Evolutionary conservation across 2,888 invertebrate genomes (phyloP), one percentile per base, ranked within the genome.

Genomic region (Spisula subtruncata): DNA sequence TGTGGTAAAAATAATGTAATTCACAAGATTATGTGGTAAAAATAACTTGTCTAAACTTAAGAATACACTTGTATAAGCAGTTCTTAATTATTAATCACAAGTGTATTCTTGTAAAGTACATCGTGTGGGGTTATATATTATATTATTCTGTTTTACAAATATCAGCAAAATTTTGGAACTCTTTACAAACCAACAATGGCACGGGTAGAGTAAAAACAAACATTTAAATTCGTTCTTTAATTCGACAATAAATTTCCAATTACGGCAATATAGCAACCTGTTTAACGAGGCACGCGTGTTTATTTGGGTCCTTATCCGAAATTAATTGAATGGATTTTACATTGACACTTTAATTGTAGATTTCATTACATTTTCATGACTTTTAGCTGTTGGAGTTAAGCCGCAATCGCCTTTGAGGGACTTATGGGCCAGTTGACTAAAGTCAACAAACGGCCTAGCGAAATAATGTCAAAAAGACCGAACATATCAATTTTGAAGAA

Each of bases 401-500:
- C 20, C 46, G 32, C 32, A 54, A 71, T 83, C 83, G 35, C 41
- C 79, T 75, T 56, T 48, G 80, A 35, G 25, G 56, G 83, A 80
- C 83, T 88, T 88, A 88, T 80, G 29, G 41, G 79, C 83, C 25
- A 41, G 83, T 80, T 84, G 87, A 83, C 82, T 83, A 83, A 88
- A 79, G 87, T 88, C 87, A 88, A 88, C 83, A 88, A 46, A 79
- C 51, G 56, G 80, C 54, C 54, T 60, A 16, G 32, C 66, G 80
- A 56, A 60, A 75, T 80, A 80, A 79, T 83, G 71, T 80, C 60
- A 80, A 88, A 75, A n/a, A 56, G 80, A 88, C 83, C 79, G 79
- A 88, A 91, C 84, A 85, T 82, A 89, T 91, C 71, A 91, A 91
- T 89, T 91, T 86, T 60, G 80, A 81, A 71, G 75, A 75, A 75